These are phyloP conservation scores for Hirundo rustica DNA, from an alignment of 2,797 vertebrate species.

Conservation along the genomic window DNA sequence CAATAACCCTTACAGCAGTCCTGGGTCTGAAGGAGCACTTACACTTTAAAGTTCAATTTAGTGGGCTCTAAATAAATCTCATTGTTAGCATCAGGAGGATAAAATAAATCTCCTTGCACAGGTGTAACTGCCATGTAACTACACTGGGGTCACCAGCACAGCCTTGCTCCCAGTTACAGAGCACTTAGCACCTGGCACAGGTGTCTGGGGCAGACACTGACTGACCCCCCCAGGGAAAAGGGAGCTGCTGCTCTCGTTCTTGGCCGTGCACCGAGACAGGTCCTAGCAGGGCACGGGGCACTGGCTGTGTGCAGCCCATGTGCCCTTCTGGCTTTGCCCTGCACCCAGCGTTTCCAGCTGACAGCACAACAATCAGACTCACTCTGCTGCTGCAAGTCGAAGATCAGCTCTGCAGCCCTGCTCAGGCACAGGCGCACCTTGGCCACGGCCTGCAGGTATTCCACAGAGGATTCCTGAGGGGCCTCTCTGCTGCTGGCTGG, in stretches of 20 bases:
- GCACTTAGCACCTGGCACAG: not conserved
- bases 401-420: conserved; percentile 77
- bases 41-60: not conserved
- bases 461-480: conserved; percentile 69
- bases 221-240: not conserved
- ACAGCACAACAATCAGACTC: not conserved
- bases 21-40: not conserved
- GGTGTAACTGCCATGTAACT: not conserved
- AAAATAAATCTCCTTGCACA: not conserved
- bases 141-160: not conserved
- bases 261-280: not conserved
- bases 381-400: conserved; percentile 63
- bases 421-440: conserved; percentile 85
- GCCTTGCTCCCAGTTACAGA: not conserved
- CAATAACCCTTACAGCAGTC: not conserved
- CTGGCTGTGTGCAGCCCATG: not conserved
- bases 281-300: not conserved
- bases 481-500: not conserved
- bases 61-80: not conserved
- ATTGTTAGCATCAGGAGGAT: not conserved
- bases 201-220: not conserved
- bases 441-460: conserved; percentile 86
- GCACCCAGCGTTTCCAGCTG: not conserved
- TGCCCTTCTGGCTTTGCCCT: not conserved
- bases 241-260: rapidly evolving